phyloP scores from a whole-genome alignment of 2,888 invertebrate species.

The Sarcophaga caerulescens region DNA sequence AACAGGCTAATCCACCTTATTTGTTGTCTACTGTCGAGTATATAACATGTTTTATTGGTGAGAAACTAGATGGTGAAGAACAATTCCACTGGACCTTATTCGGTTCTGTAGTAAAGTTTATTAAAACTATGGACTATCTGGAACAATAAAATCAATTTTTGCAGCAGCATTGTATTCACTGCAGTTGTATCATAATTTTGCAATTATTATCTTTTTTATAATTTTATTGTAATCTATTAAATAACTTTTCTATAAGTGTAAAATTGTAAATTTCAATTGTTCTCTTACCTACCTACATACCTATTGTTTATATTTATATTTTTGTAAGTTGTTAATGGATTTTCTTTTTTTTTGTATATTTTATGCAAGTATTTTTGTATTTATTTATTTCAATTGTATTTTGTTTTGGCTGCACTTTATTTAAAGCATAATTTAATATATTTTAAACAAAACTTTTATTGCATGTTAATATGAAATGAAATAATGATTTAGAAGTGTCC shows the following conservation, averaged over 20 bases:
- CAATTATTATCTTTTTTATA: constrained; percentile 14
- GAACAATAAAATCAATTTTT: constrained; percentile 61
- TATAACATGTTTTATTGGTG: constrained; percentile 94
- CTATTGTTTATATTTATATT: too few species aligned
- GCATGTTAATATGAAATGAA: neutral
- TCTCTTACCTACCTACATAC: neutral
- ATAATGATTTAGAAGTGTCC: neutral
- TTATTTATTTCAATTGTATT: constrained; percentile 7
- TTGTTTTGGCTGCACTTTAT: neutral
- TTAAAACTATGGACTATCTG: constrained; percentile 92
- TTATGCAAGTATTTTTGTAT: neutral
- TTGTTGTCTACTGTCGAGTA: constrained; percentile 97
- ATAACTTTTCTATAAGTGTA: constrained; percentile 9
- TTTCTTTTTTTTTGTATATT: neutral
- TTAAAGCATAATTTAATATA: neutral
- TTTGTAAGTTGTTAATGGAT: too few species aligned
- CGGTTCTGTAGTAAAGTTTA: constrained; percentile 97
- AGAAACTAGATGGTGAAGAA: constrained; percentile 92
- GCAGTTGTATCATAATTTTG: constrained; percentile 16
- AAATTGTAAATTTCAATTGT: constrained; percentile 37
- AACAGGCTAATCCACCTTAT: constrained; percentile 95
- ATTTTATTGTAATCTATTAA: constrained; percentile 33
- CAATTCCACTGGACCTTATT: constrained; percentile 99
- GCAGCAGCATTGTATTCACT: constrained; percentile 11
- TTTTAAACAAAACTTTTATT: neutral